phyloP scores from a whole-genome alignment of 1,140 invertebrate species.

The Nilaparvata lugens region DNA sequence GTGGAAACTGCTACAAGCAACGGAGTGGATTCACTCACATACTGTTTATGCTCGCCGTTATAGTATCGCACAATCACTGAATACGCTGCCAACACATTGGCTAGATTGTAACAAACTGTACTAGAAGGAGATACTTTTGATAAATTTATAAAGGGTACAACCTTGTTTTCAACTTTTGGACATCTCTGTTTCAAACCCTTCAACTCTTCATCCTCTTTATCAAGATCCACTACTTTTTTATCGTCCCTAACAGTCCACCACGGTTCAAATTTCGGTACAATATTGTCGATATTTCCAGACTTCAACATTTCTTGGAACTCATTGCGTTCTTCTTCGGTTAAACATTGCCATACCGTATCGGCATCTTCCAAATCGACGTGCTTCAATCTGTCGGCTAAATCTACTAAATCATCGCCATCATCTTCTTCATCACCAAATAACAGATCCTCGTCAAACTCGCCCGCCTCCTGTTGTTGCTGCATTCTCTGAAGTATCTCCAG shows the following conservation, averaged over 20 bases:
- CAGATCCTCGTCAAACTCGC: conserved; percentile 23
- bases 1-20: conserved; percentile 48
- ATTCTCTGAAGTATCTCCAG: conserved; percentile 54
- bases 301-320: conserved; percentile 58
- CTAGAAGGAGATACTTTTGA: conserved; percentile 47
- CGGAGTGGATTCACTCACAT: conserved; percentile 43
- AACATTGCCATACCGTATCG: conserved; percentile 55
- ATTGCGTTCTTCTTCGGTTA: conserved; percentile 55
- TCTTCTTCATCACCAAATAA: conserved; percentile 50
- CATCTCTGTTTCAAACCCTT: conserved; percentile 2
- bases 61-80: conserved; percentile 53
- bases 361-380: conserved; percentile 60
- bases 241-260: conserved; percentile 51
- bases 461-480: conserved; percentile 33
- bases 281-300: conserved; percentile 46
- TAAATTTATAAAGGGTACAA: conserved; percentile 1
- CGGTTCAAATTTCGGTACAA: conserved; percentile 56
- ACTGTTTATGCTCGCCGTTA: conserved; percentile 56
- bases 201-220: neutral
- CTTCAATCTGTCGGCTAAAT: conserved; percentile 49
- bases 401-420: conserved; percentile 40
- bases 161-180: conserved; percentile 8
- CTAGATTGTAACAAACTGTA: conserved; percentile 52
- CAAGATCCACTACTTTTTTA: conserved; percentile 9
- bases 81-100: conserved; percentile 59